Evolutionary conservation across 2,797 vertebrate species (phyloP).

Genomic region (Dendrocincla fuliginosa): DNA sequence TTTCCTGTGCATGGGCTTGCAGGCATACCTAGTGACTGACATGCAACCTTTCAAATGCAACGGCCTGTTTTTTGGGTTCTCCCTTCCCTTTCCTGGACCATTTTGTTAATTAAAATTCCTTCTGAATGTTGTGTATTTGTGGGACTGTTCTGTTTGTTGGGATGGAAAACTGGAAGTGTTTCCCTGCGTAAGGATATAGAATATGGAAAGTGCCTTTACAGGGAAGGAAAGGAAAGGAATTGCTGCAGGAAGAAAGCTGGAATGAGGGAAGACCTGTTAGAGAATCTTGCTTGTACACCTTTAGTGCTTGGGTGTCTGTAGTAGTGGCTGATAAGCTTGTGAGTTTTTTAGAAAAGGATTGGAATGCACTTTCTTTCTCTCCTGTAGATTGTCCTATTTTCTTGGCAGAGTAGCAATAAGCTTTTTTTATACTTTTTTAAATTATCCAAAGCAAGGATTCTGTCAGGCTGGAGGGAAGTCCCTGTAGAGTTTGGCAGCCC

Average conservation of each 20-base stretch:
- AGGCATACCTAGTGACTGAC: constrained; percentile 54
- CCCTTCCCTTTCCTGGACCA: constrained; percentile 65
- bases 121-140: constrained; percentile 74
- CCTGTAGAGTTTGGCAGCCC: background rate
- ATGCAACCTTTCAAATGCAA: constrained; percentile 39
- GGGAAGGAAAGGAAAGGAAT: background rate
- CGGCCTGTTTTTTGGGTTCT: constrained; percentile 21
- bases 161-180: background rate
- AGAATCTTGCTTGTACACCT: background rate
- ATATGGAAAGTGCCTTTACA: constrained; percentile 60
- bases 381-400: constrained; percentile 12
- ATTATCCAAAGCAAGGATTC: constrained; percentile 22
- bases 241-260: background rate
- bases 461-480: background rate
- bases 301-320: background rate
- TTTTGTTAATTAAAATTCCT: constrained; percentile 81
- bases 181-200: constrained; percentile 15
- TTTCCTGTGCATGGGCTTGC: constrained; percentile 53
- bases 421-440: background rate
- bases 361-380: constrained; percentile 33
- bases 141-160: constrained; percentile 68
- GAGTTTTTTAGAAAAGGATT: background rate
- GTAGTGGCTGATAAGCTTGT: background rate
- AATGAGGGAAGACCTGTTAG: background rate
- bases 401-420: constrained; percentile 63